Base-by-base conservation (phyloP, 2,113 vertebrate genomes). In the Rhadina sibilatrix region DNA sequence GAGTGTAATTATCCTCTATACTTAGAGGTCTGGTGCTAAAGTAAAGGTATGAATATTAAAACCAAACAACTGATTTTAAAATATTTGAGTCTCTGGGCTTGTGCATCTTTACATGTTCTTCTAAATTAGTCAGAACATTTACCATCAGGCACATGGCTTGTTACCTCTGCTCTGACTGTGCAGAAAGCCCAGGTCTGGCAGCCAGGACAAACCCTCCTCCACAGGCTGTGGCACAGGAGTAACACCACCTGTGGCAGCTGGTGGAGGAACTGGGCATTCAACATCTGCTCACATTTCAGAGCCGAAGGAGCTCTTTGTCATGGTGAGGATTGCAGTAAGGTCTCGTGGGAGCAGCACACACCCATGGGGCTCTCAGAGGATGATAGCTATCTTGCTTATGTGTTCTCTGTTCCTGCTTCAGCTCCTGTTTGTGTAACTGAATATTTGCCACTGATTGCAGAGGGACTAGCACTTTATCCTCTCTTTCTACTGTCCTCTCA, bases 61-160 rank as follows among this genome's bases (percentile, higher is more conserved):
- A 63, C 5, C 7, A 52, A 70, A 25, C 19, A 13, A 23, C 11
- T 74, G 11, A 11, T 61, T 27, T 69, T 44, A 57, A 85, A 84
- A 85, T 57, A 54, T 24, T 40, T 88, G 46, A 66, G 22, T 35
- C 11, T 66, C 66, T 65, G 35, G 16, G 12, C 42, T 33, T 61
- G 19, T 74, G 22, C 33, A 5, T 16, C 16, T 78, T 69, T 61
- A 38, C 54, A 33, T 35, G 3, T 13, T 44, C 17, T 49, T 82
- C 57, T 57, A 40, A 89, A 72, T 56, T 25, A 79, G 37, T 24
- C 23, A 68, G 37, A 52, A 28, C 7, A 22, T 24, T 47, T 33
- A 7, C 30, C 1, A 1, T 5, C 27, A 69, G 35, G 28, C 15
- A 40, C 35, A 5, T 1, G 22, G 46, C 6, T 1, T 1, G 10